A percentile compares a stretch with the other conserved stretches of the same genome.
Conservation (phyloP, 37 sponge, comb jelly and placozoan species). For the Haliclona indistincta region DNA sequence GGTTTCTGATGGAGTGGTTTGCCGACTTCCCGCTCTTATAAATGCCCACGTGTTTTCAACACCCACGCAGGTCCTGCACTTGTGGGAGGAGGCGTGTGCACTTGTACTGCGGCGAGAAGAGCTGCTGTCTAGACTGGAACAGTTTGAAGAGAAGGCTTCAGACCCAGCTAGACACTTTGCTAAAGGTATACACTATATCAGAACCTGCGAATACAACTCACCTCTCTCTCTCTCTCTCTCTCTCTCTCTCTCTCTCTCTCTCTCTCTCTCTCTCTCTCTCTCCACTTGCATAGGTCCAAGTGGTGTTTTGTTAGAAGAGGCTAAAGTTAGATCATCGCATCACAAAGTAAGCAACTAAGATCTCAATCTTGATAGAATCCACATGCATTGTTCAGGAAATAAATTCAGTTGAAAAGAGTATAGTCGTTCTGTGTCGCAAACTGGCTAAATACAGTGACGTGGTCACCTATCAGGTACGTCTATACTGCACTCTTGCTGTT, state of each 20-base stretch:
- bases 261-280: too few species aligned
- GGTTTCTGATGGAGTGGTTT: too few species aligned
- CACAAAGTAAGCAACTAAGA: conserved; percentile 49
- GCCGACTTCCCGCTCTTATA: too few species aligned
- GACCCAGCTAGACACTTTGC: conserved; percentile 85
- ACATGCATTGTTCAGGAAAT: conserved; percentile 30
- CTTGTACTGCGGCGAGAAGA: conserved; percentile 67
- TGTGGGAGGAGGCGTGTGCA: conserved; percentile 78
- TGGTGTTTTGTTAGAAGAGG: conserved; percentile 85
- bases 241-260: too few species aligned
- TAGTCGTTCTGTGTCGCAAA: conserved; percentile 14
- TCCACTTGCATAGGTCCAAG: conserved; percentile 31
- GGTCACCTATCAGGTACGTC: conserved; percentile 71
- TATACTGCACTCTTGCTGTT: neutral
- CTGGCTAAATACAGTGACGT: conserved; percentile 43
- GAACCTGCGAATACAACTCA: neutral
- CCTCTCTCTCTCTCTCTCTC: too few species aligned
- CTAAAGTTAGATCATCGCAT: conserved; percentile 54
- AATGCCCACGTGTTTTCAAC: neutral
- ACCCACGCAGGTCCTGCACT: conserved; percentile 48
- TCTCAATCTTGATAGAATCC: neutral
- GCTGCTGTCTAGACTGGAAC: conserved; percentile 50
- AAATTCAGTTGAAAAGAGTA: conserved; percentile 28
- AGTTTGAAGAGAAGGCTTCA: conserved; percentile 84
- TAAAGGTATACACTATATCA: conserved; percentile 32